Conservation (phyloP, 2,888 invertebrate genomes). For the Lasioglossum leucozonium region DNA sequence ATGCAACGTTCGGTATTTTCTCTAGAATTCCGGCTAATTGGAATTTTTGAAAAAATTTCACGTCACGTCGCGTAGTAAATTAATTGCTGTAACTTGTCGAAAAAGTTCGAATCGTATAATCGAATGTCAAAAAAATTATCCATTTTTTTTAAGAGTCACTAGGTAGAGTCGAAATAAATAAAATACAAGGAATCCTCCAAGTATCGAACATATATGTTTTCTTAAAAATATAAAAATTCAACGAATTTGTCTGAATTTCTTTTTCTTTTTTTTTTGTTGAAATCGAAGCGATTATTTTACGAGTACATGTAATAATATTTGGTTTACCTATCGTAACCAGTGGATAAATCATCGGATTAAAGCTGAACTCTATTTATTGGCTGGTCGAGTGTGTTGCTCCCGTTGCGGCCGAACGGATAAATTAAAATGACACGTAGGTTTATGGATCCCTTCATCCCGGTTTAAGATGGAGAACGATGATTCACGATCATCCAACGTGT, state of each 20-base stretch:
- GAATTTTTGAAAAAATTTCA: too few relatives aligned
- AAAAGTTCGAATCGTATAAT: too few relatives aligned
- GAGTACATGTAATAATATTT: not conserved
- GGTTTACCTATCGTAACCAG: not conserved
- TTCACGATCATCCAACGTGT: conserved; percentile 54
- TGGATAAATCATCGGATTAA: not conserved
- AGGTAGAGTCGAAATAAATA: not conserved
- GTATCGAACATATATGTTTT: too few relatives aligned
- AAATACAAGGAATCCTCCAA: not conserved
- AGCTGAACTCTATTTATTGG: not conserved
- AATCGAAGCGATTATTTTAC: not conserved
- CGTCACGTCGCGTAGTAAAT: too few relatives aligned
- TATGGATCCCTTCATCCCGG: conserved; percentile 30
- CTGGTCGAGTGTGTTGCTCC: not conserved
- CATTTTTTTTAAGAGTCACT: too few relatives aligned
- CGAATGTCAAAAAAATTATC: too few relatives aligned
- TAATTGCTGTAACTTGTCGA: too few relatives aligned
- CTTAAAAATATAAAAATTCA: too few relatives aligned
- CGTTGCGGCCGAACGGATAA: not conserved
- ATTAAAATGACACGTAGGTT: conserved; percentile 21
- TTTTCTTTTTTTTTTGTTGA: too few relatives aligned
- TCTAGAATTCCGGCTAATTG: too few relatives aligned
- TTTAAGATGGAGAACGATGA: conserved; percentile 47
- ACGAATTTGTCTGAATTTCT: not conserved
- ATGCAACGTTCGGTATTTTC: too few relatives aligned